These are phyloP conservation scores for Periophthalmus magnuspinnatus DNA, from an alignment of 2,797 vertebrate genomes.

Conservation along the genomic window DNA sequence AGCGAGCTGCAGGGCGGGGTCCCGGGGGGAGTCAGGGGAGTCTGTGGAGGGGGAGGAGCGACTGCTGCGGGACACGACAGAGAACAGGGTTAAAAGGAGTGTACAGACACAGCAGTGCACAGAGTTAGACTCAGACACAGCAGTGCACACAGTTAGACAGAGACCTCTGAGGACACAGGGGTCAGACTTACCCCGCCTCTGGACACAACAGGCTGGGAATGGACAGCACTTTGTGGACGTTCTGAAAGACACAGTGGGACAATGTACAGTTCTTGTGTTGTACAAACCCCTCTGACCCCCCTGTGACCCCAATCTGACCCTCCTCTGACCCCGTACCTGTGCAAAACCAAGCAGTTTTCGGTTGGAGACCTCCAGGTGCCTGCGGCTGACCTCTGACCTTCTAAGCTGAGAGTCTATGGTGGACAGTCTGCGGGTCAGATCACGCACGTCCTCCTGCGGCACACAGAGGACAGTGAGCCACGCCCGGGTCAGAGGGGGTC, in stretches of 20 bases:
- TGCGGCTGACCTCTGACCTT: constrained; percentile 84
- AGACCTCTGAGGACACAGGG: background rate
- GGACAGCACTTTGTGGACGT: constrained; percentile 86
- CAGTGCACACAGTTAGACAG: background rate
- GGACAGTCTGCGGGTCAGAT: constrained; percentile 78
- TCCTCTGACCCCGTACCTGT: background rate
- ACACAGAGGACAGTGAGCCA: too few relatives aligned
- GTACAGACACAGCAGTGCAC: background rate
- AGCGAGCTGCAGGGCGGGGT: constrained; percentile 77
- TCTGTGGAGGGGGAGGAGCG: constrained; percentile 49
- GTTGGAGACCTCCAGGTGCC: constrained; percentile 86
- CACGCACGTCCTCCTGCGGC: too few relatives aligned
- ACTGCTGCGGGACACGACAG: constrained; percentile 47
- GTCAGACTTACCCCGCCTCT: constrained; percentile 76
- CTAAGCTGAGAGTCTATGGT: constrained; percentile 79
- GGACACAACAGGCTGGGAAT: constrained; percentile 65
- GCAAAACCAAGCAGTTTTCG: constrained; percentile 86
- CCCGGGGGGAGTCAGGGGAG: constrained; percentile 65
- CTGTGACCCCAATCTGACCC: too few relatives aligned
- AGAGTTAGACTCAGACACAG: background rate
- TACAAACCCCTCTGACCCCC: too few relatives aligned
- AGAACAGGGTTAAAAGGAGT: constrained; percentile 16
- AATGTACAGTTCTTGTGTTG: background rate
- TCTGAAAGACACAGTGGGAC: constrained; percentile 65
- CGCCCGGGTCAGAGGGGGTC: too few relatives aligned